Base-by-base conservation (phyloP, 2,888 invertebrate species). In the Clivina fossor region DNA sequence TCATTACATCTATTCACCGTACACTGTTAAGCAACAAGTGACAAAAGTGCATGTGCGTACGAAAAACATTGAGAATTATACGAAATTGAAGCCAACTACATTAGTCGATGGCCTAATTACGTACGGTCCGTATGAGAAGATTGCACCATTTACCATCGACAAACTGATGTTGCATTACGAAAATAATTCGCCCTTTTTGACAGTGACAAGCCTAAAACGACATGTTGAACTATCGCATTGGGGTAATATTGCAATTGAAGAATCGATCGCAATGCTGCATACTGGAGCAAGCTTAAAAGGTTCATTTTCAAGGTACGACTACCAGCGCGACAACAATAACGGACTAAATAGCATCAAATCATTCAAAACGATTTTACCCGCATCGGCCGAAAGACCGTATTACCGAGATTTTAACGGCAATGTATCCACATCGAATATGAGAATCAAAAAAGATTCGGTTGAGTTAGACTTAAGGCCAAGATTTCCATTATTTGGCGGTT, bases 401-500 rank as follows among this genome's bases (percentile, higher is more conserved):
- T 99, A 99, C 73, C 83, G 90, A 50, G 99, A 99, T 74, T 95
- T 94, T 62, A 99, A 99, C 71, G 99, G 94, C 30, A 99, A 99
- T 73, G 99, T 99, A 67, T 98, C 97, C 1, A 99, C 99, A 7
- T 96, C 96, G 1, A 89, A 93, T 71, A 88, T 98, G 78, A 83
- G 88, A 61, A 77, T 89, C 18, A 81, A 89, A 63, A 90, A 91
- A 63, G 95, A 98, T 69, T 88, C 93, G 30, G 94, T 98, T 4
- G 97, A 99, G 68, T 76, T 99, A 2, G 97, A 97, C 68, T 79
- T 99, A n/a, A 81, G 94, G 44, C 99, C 98, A 0, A 80, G 99
- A 65, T 99, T 97, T 74, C 99, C 99, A 2, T 78, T 99, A 3
- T 99, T 98, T 73, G 99, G 99, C 51, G 99, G 99, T 9, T 99